A percentile compares a stretch with the other conserved stretches of the same genome.
Conservation (phyloP, 2,888 invertebrate species). For the Elysia crispata region DNA sequence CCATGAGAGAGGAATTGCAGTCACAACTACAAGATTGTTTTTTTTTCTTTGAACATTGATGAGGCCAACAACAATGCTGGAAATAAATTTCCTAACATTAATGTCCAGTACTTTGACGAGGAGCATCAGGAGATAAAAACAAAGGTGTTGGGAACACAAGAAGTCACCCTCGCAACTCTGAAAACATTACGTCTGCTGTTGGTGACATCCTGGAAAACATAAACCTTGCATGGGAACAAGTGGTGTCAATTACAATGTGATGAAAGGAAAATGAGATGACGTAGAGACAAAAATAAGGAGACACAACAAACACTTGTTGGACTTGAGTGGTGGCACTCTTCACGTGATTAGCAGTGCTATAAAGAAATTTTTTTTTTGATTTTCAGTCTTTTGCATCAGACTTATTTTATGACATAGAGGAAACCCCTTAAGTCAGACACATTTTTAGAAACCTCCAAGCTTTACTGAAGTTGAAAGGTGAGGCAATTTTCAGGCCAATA, state of each 20-base stretch:
- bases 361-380: conserved; percentile 17
- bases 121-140: background rate
- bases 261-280: conserved; percentile 7
- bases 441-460: no score
- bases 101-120: conserved; percentile 32
- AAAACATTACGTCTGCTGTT: conserved; percentile 16
- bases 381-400: no score
- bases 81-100: conserved; percentile 23
- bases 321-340: conserved; percentile 28
- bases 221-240: conserved; percentile 9
- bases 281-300: conserved; percentile 15
- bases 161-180: conserved; percentile 24
- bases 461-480: no score
- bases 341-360: conserved; percentile 19
- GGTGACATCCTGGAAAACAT: background rate
- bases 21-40: background rate
- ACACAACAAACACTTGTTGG: conserved; percentile 7
- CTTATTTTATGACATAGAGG: no score
- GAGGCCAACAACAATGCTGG: conserved; percentile 15
- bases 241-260: conserved; percentile 22
- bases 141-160: conserved; percentile 6
- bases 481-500: conserved; percentile 25
- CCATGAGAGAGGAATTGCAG: background rate
- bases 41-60: conserved; percentile 28
- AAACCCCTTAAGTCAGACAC: no score